Evolutionary conservation across 2,113 vertebrate genomes (phyloP), one percentile per base, ranked within the genome.

Genomic region (Aldabrachelys gigantea): DNA sequence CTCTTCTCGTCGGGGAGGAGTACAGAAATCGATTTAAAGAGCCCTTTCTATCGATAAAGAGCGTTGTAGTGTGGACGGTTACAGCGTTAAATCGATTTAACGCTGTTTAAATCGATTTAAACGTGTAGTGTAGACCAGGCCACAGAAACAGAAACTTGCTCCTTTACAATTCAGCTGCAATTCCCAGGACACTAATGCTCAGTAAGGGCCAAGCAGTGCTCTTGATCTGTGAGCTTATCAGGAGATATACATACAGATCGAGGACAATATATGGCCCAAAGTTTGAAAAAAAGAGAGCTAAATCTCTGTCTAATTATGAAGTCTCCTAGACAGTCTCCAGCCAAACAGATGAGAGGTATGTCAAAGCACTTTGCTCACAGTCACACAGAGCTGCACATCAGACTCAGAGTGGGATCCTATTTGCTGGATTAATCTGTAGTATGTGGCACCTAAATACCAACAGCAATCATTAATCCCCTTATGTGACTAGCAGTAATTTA

Each of bases 121-220:
- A 41, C 41, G 41, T 41, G 41, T 41, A 41, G 41, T 41, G 41
- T 41, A 41, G 41, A 41, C 41, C 41, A 41, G 41, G 41, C 41
- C 41, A 41, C 41, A 41, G 92, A 91, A 92, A 47, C 92, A 93
- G 65, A 89, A 54, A 92, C 91, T 54, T 91, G 78, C 89, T 96
- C 31, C 35, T 89, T 47, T 87, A 65, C 84, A 83, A 80, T 59
- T 82, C 49, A 97, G 83, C 84, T 92, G 90, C 14, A 14, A 44
- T 62, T 87, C 85, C 76, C 69, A 90, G 69, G 85, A 24, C 8
- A 35, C 84, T 75, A 79, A 94, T 72, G 90, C n/a, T 93, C 50
- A 7, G 47, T 11, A 4, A 82, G 89, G 72, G 91, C 84, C 82
- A 72, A 16, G 7, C 1, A 1, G 25, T 62, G 85, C 81, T 89